Percentiles rank a stretch among this genome's conserved stretches.
phyloP scores from a whole-genome alignment of 1,140 invertebrate species.

The Diachasmimorpha longicaudata region DNA sequence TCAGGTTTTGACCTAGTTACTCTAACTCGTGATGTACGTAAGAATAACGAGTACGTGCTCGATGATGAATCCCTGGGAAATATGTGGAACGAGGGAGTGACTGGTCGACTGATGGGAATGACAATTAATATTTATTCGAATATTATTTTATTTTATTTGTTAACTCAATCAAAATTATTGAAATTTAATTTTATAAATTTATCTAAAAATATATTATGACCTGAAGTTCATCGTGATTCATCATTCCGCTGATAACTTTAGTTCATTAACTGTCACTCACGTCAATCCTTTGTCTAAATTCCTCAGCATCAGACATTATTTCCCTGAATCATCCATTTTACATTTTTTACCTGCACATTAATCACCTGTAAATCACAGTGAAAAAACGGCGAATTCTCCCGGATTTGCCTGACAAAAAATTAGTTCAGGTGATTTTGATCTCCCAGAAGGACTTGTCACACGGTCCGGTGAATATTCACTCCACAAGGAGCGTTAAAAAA shows the following conservation, averaged over 20 bases:
- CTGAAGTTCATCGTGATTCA: conserved; percentile 31
- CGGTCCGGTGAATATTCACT: not conserved
- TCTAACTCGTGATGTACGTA: conserved; percentile 32
- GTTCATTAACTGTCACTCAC: conserved; percentile 24
- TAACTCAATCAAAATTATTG: no score
- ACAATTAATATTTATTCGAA: not conserved
- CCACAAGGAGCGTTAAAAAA: not conserved
- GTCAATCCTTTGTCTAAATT: conserved; percentile 54
- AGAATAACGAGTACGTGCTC: conserved; percentile 25
- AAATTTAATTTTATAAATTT: no score
- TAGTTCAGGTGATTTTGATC: not conserved
- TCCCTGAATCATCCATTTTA: conserved; percentile 9
- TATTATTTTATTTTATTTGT: no score
- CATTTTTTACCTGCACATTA: no score
- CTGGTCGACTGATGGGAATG: not conserved
- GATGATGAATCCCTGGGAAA: conserved; percentile 21
- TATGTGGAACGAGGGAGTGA: conserved; percentile 13
- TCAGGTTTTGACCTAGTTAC: conserved; percentile 33
- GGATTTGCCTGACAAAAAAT: not conserved
- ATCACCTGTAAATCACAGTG: not conserved
- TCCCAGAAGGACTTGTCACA: not conserved
- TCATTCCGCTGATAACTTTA: conserved; percentile 14
- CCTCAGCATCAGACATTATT: conserved; percentile 34
- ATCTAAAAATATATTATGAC: no score
- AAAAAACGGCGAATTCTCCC: not conserved